phyloP scores from a whole-genome alignment of 2,797 vertebrate species.

The Lepus townsendii region DNA sequence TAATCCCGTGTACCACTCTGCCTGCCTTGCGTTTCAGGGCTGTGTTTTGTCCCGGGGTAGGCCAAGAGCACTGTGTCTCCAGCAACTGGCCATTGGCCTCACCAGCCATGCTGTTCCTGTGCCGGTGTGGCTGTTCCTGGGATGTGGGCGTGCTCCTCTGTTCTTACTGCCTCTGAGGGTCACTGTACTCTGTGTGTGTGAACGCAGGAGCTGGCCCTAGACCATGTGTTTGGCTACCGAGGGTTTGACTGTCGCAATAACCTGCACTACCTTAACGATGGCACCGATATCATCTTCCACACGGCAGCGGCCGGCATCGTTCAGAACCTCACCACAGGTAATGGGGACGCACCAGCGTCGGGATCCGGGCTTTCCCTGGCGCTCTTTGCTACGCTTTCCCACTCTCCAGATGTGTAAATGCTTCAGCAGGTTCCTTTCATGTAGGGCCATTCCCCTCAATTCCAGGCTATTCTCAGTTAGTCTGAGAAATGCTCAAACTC shows the following conservation, averaged over 20 bases:
- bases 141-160: background rate
- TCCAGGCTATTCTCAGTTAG: background rate
- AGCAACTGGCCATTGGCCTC: background rate
- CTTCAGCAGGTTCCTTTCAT: background rate
- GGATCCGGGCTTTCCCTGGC: background rate
- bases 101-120: accelerated
- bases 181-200: background rate
- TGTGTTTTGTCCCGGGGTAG: background rate
- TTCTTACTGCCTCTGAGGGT: background rate
- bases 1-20: background rate
- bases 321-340: slow-evolving; percentile 96
- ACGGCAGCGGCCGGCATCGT: slow-evolving; percentile 94
- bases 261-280: slow-evolving; percentile 98
- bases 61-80: background rate
- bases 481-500: background rate
- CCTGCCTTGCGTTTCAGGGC: accelerated
- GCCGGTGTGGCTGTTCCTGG: background rate
- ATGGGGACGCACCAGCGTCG: background rate
- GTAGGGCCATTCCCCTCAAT: background rate
- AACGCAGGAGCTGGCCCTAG: slow-evolving; percentile 94
- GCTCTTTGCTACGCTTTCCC: background rate
- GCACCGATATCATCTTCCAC: slow-evolving; percentile 97
- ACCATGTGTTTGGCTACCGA: slow-evolving; percentile 98
- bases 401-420: background rate
- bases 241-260: slow-evolving; percentile 98